Evolutionary conservation across 92 coral and sea anemone genomes (phyloP), one percentile per base, ranked within the genome.

Genomic region (Actinernus sp.): DNA sequence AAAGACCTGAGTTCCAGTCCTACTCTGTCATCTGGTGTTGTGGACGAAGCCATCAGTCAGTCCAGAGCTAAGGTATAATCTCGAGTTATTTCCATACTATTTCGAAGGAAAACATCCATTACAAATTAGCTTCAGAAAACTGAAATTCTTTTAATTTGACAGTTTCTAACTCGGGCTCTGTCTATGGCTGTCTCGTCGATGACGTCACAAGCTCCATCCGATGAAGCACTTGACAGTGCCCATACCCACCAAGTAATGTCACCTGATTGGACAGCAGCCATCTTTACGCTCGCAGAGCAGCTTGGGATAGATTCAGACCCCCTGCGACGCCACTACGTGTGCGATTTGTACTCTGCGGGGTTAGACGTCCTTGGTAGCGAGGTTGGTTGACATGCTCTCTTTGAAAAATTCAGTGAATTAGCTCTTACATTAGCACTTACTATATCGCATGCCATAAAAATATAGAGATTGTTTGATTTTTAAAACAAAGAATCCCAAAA

Each of bases 61-160:
- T 65, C 93, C 45, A 76, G 97, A 20, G 74, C 46, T 34, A 95
- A 88, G 99, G 98, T 94, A 73, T n/a, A n/a, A n/a, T n/a, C n/a
- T n/a, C n/a, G n/a, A n/a, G n/a, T n/a, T n/a, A n/a, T n/a, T n/a
- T n/a, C n/a, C n/a, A n/a, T n/a, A n/a, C n/a, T n/a, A n/a, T n/a
- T n/a, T n/a, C n/a, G n/a, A n/a, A n/a, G n/a, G n/a, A n/a, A n/a
- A n/a, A n/a, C n/a, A n/a, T n/a, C n/a, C n/a, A n/a, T n/a, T n/a
- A n/a, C n/a, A n/a, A n/a, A n/a, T n/a, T n/a, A n/a, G n/a, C n/a
- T n/a, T n/a, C n/a, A n/a, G n/a, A n/a, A n/a, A n/a, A n/a, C n/a
- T n/a, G n/a, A n/a, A n/a, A n/a, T n/a, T n/a, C n/a, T n/a, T n/a
- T n/a, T n/a, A n/a, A n/a, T n/a, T n/a, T n/a, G n/a, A n/a, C n/a